Conservation (phyloP, 2,113 vertebrate species). For the Fregetta grallaria region DNA sequence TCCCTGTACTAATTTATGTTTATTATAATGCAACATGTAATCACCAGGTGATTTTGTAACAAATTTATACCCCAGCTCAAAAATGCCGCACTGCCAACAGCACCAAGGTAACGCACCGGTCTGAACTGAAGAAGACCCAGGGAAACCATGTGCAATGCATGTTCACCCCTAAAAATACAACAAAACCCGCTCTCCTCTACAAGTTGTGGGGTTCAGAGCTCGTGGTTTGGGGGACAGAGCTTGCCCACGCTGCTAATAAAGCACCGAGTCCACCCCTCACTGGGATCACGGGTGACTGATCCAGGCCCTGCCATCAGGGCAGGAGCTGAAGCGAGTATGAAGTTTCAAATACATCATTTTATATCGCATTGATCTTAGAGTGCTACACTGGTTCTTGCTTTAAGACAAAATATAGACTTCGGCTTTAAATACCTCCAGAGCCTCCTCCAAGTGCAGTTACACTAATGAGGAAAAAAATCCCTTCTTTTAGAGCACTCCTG, state of each 20-base stretch:
- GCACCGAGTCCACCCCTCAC: accelerated
- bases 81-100: neutral
- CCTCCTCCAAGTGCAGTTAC: neutral
- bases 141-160: accelerated
- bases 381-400: neutral
- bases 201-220: neutral
- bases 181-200: neutral
- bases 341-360: neutral
- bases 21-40: neutral
- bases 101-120: neutral
- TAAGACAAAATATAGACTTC: neutral
- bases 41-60: neutral
- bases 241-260: accelerated
- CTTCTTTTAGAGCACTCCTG: neutral
- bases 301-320: neutral
- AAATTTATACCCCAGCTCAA: neutral
- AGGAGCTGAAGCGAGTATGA: neutral
- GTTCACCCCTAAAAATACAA: neutral
- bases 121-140: neutral
- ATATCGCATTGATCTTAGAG: accelerated
- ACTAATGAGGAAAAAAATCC: accelerated
- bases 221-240: neutral
- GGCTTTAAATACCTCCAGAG: neutral
- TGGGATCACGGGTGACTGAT: neutral
- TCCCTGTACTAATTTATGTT: neutral